Conservation (phyloP, 2,797 vertebrate species). For the Lycodopsis pacificus region DNA sequence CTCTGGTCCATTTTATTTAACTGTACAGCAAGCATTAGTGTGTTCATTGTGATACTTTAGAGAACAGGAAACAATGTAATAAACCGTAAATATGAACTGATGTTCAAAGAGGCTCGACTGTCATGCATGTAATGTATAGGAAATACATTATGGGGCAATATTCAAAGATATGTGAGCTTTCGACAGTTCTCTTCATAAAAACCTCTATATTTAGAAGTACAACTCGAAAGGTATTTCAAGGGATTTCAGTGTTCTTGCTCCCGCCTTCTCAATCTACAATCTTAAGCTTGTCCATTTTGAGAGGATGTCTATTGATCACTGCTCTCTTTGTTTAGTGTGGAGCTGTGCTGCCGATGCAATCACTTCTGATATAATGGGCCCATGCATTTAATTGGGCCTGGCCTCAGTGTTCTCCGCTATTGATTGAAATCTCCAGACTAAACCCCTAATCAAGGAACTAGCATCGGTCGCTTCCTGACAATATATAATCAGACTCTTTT, state of each 20-base stretch:
- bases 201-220: slow-evolving; percentile 7
- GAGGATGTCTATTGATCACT: slow-evolving; percentile 74
- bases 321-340: slow-evolving; percentile 57
- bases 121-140: not conserved
- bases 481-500: not conserved
- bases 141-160: not conserved
- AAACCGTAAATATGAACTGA: not conserved
- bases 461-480: slow-evolving; percentile 50
- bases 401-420: slow-evolving; percentile 64
- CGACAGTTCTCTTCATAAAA: not conserved
- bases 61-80: slow-evolving; percentile 22
- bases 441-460: slow-evolving; percentile 67
- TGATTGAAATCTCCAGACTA: slow-evolving; percentile 70
- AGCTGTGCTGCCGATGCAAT: slow-evolving; percentile 71
- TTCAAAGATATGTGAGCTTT: not conserved
- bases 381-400: slow-evolving; percentile 73
- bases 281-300: slow-evolving; percentile 68
- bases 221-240: slow-evolving; percentile 62
- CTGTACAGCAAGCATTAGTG: slow-evolving; percentile 21
- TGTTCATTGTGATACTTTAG: slow-evolving; percentile 36
- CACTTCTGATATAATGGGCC: slow-evolving; percentile 78
- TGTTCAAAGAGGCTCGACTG: not conserved
- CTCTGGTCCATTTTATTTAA: slow-evolving; percentile 28
- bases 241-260: slow-evolving; percentile 50
- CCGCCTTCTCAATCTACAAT: slow-evolving; percentile 62